Evolutionary conservation across 2,113 vertebrate genomes (phyloP).

Genomic region (Pelecanus crispus): DNA sequence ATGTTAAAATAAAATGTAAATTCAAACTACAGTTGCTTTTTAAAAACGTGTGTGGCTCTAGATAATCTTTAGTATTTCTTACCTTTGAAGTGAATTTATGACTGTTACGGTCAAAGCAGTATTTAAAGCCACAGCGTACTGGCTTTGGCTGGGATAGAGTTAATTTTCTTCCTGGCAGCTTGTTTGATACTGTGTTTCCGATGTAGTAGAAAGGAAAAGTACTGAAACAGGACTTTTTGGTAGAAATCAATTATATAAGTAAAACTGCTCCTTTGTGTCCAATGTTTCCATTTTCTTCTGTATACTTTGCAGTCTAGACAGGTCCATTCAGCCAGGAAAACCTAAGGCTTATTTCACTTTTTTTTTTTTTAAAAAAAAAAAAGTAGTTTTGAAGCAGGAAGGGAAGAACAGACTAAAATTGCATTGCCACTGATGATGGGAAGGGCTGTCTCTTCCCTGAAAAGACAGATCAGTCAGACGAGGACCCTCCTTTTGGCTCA

Average conservation of each 20-base stretch:
- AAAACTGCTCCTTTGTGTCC: neutral
- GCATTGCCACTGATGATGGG: rapidly evolving
- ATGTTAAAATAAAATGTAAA: neutral
- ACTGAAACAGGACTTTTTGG: neutral
- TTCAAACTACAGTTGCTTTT: neutral
- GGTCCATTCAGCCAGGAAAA: neutral
- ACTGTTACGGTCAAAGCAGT: neutral
- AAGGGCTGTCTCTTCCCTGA: neutral
- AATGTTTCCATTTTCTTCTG: neutral
- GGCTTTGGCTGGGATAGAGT: neutral
- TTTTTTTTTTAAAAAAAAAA: rapidly evolving
- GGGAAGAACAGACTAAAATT: neutral
- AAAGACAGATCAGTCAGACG: neutral
- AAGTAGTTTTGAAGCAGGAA: neutral
- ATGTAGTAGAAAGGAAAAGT: neutral
- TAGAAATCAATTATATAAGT: neutral
- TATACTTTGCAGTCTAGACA: neutral
- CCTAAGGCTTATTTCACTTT: neutral
- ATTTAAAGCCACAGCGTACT: neutral
- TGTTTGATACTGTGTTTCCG: rapidly evolving
- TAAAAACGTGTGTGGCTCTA: neutral
- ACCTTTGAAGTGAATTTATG: neutral
- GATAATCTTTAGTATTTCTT: neutral
- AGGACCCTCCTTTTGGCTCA: neutral
- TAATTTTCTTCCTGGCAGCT: neutral